phyloP scores from a whole-genome alignment of 64 coral and sea anemone genomes.

The Pocillopora damicornis region DNA sequence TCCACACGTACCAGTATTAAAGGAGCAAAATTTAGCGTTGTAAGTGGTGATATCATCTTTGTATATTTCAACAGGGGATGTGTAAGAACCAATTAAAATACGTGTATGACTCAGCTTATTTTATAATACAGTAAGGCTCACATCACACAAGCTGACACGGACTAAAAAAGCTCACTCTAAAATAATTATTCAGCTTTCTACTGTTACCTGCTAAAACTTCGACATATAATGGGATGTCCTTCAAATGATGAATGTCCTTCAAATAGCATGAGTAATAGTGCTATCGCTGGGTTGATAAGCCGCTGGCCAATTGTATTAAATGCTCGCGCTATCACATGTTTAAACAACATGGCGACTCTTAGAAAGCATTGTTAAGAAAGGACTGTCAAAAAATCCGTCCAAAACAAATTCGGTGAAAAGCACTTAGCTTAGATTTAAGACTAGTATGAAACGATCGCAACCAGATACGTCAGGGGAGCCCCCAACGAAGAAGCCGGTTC shows the following conservation, averaged over 20 bases:
- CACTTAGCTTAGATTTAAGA: background rate
- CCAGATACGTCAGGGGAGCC: slow-evolving; percentile 46
- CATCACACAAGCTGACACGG: too few species aligned
- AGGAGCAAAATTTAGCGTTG: too few species aligned
- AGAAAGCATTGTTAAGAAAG: too few species aligned
- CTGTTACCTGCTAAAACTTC: background rate
- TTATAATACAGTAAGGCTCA: too few species aligned
- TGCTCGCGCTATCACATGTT: too few species aligned
- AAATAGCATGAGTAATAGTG: background rate
- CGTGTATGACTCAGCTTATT: too few species aligned
- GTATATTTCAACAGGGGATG: too few species aligned
- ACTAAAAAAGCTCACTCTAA: too few species aligned
- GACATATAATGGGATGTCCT: background rate
- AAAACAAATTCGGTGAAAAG: background rate
- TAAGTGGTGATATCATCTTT: too few species aligned
- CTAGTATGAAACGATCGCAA: slow-evolving; percentile 57
- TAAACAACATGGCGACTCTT: slow-evolving; percentile 16
- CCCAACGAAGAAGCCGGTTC: slow-evolving; percentile 49
- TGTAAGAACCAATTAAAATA: too few species aligned
- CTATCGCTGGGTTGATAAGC: too few species aligned
- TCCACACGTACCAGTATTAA: too few species aligned
- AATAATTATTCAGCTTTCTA: background rate
- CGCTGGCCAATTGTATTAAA: background rate
- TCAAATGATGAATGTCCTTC: background rate
- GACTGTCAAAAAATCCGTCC: background rate